Conservation (phyloP, 2,797 vertebrate genomes). For the Diplodus sargus region DNA sequence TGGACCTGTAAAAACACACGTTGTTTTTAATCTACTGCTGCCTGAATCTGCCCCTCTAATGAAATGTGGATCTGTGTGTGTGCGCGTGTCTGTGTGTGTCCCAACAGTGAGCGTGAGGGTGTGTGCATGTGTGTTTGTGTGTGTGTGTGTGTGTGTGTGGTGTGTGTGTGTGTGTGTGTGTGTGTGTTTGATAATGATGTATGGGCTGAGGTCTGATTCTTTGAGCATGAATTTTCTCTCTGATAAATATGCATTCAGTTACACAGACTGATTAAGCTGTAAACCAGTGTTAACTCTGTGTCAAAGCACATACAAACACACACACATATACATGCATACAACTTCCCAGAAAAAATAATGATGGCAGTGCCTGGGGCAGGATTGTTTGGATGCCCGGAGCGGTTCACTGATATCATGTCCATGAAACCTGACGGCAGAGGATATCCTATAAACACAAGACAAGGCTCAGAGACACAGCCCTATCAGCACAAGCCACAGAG, state of each 20-base stretch:
- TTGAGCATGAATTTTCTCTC: constrained; percentile 82
- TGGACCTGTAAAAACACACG: constrained; percentile 85
- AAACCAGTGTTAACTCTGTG: constrained; percentile 80
- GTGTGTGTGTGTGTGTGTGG: constrained; percentile 46
- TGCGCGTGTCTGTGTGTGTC: constrained; percentile 61
- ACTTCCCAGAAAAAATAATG: constrained; percentile 66
- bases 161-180: constrained; percentile 60
- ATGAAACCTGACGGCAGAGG: constrained; percentile 63
- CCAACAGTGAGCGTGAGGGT: constrained; percentile 8
- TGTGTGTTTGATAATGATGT: constrained; percentile 79
- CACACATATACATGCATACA: constrained; percentile 22
- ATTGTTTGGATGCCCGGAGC: constrained; percentile 74
- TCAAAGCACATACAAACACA: constrained; percentile 71
- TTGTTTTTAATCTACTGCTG: constrained; percentile 86
- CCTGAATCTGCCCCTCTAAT: constrained; percentile 82
- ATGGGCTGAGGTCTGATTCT: constrained; percentile 80
- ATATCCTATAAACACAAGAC: constrained; percentile 54
- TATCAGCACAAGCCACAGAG: constrained; percentile 51
- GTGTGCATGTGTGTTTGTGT: constrained; percentile 62
- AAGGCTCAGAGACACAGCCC: constrained; percentile 35
- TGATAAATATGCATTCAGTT: constrained; percentile 85
- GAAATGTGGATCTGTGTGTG: constrained; percentile 78
- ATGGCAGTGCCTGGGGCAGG: constrained; percentile 68
- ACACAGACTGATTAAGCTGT: constrained; percentile 83
- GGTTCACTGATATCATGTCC: constrained; percentile 68